Conservation (phyloP, 1,140 invertebrate species). For the Chrysomallon squamiferum region DNA sequence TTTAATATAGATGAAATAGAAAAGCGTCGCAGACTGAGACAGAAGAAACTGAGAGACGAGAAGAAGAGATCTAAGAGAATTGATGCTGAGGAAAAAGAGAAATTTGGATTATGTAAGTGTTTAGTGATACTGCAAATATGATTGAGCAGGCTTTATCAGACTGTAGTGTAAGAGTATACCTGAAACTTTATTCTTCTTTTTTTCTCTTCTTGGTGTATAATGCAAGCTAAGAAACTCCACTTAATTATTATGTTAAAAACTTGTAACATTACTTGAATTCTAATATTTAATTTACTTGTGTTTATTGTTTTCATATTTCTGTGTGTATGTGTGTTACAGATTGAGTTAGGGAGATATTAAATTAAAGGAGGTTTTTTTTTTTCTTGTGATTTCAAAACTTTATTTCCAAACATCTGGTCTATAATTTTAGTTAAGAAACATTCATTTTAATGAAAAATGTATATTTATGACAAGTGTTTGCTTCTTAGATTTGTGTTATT, state of each 20-base stretch:
- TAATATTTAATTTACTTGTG: not conserved
- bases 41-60: slow-evolving; percentile 74
- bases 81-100: slow-evolving; percentile 74
- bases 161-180: not conserved
- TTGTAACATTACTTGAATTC: not conserved
- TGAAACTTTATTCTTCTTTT: not conserved
- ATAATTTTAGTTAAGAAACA: no score
- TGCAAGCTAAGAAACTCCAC: not conserved
- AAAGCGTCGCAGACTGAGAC: slow-evolving; percentile 70
- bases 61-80: slow-evolving; percentile 75
- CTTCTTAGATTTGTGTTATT: no score
- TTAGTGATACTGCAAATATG: slow-evolving; percentile 4
- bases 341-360: no score
- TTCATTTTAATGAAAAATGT: no score
- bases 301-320: not conserved
- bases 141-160: not conserved
- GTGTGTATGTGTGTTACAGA: no score
- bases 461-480: no score
- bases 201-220: not conserved
- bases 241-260: not conserved
- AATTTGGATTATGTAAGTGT: slow-evolving; percentile 68
- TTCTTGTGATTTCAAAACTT: no score
- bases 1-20: slow-evolving; percentile 70
- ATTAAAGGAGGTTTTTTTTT: no score
- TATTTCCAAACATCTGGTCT: no score